A percentile compares a stretch with the other conserved stretches of the same genome.
Conservation (phyloP, 37 sponge, comb jelly and placozoan genomes). For the Chondrilla cf. caribensis region DNA sequence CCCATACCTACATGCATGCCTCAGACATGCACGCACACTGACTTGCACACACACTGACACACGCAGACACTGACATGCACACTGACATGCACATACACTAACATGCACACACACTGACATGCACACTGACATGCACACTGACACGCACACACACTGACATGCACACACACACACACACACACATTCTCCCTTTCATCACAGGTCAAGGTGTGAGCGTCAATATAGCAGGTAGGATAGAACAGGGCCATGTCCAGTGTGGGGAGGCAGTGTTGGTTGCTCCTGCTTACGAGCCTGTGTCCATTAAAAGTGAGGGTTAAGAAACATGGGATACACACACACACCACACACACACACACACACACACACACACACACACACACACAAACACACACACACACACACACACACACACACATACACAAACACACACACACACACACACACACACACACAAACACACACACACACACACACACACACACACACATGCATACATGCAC, state of each 20-base stretch:
- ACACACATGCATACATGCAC: too few relatives aligned
- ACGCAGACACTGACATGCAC: not conserved
- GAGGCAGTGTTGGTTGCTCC: constrained; percentile 58
- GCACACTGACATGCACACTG: not conserved
- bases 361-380: too few relatives aligned
- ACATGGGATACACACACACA: not conserved
- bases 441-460: too few relatives aligned
- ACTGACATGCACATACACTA: not conserved
- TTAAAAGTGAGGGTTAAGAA: constrained; percentile 84
- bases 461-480: too few relatives aligned
- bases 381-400: too few relatives aligned
- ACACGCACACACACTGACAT: not conserved
- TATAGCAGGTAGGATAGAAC: constrained; percentile 67
- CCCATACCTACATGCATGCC: not conserved
- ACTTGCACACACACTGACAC: constrained; percentile 9
- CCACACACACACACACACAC: not conserved
- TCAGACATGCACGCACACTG: not conserved
- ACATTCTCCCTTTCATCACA: not conserved
- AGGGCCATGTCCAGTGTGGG: constrained; percentile 72
- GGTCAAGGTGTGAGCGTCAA: constrained; percentile 68
- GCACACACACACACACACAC: constrained; percentile 1
- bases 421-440: too few relatives aligned
- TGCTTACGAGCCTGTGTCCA: constrained; percentile 49
- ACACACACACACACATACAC: too few relatives aligned
- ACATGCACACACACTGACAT: not conserved